A percentile compares a stretch with the other conserved stretches of the same genome.
phyloP scores from a whole-genome alignment of 2,113 vertebrate species.

The Cacatua alba region DNA sequence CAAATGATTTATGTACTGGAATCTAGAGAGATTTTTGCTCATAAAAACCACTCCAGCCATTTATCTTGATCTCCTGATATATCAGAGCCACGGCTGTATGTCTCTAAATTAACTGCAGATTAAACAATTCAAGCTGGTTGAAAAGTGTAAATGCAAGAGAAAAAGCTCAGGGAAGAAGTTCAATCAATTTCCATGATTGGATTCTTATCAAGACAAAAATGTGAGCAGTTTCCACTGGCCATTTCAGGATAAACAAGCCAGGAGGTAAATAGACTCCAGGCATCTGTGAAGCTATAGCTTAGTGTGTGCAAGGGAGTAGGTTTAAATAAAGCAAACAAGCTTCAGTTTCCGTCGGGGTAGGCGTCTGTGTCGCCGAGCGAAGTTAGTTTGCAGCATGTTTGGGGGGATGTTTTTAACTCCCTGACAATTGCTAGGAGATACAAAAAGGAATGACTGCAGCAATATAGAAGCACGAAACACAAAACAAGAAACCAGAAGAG shows the following conservation, averaged over 20 bases:
- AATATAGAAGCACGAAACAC: not conserved
- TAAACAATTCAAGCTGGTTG: slow-evolving; percentile 70
- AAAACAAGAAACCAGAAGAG: slow-evolving; percentile 4
- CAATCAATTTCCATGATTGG: slow-evolving; percentile 48
- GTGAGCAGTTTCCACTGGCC: slow-evolving; percentile 40
- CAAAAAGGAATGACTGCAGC: not conserved
- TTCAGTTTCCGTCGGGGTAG: not conserved
- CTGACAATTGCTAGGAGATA: not conserved
- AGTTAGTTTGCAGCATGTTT: slow-evolving; percentile 28
- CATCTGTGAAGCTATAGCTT: not conserved
- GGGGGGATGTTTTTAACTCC: not conserved
- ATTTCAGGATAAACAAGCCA: slow-evolving; percentile 54
- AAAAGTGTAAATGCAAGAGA: slow-evolving; percentile 57
- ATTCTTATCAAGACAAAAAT: slow-evolving; percentile 65
- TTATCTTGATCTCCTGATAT: slow-evolving; percentile 72
- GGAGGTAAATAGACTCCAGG: slow-evolving; percentile 31
- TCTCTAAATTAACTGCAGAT: slow-evolving; percentile 76
- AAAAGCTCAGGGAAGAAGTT: slow-evolving; percentile 18
- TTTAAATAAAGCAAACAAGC: slow-evolving; percentile 64
- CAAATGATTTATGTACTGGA: slow-evolving; percentile 80
- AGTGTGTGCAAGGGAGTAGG: slow-evolving; percentile 11
- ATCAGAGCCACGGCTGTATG: slow-evolving; percentile 55
- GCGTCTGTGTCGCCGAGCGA: not conserved
- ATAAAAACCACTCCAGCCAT: slow-evolving; percentile 73
- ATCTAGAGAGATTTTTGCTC: slow-evolving; percentile 77